A percentile compares a stretch with the other conserved stretches of the same genome.
Evolutionary conservation across 2,888 invertebrate species (phyloP).

Genomic region (Nowickia ferox): DNA sequence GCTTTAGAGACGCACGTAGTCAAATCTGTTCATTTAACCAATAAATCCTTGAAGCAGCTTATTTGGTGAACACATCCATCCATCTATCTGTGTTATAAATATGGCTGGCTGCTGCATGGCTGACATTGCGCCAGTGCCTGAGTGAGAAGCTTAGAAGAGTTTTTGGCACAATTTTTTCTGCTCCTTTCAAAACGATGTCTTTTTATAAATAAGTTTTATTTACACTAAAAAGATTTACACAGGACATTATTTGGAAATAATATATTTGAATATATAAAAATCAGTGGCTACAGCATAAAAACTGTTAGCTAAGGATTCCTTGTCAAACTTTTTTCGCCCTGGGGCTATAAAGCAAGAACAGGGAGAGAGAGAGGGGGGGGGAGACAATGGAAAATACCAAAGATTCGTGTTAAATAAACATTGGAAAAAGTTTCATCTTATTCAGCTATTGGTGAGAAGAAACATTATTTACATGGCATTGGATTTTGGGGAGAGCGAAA

Average conservation of each 20-base stretch:
- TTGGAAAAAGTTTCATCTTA: conserved; percentile 52
- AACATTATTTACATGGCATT: conserved; percentile 79
- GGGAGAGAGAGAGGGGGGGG: neutral
- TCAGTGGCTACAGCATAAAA: conserved; percentile 36
- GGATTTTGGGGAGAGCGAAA: conserved; percentile 74
- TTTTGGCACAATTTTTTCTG: conserved; percentile 56
- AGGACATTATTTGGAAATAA: conserved; percentile 61
- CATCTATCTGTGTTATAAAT: conserved; percentile 78
- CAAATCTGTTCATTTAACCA: conserved; percentile 83
- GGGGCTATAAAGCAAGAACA: neutral
- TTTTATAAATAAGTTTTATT: conserved; percentile 63
- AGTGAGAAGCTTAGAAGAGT: conserved; percentile 49
- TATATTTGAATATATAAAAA: conserved; percentile 46
- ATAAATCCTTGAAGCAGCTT: conserved; percentile 83
- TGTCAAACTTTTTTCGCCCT: conserved; percentile 13
- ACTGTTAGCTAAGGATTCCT: conserved; percentile 22
- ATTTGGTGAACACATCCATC: conserved; percentile 76
- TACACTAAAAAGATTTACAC: conserved; percentile 65
- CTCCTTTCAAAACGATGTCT: neutral
- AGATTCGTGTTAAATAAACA: conserved; percentile 78
- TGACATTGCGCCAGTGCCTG: conserved; percentile 64
- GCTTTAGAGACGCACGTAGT: conserved; percentile 77
- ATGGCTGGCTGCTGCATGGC: conserved; percentile 71
- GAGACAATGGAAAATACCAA: conserved; percentile 53
- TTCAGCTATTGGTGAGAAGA: conserved; percentile 45